These are phyloP conservation scores for Vulpes lagopus DNA, from an alignment of 2,113 vertebrate species.

Conservation along the genomic window DNA sequence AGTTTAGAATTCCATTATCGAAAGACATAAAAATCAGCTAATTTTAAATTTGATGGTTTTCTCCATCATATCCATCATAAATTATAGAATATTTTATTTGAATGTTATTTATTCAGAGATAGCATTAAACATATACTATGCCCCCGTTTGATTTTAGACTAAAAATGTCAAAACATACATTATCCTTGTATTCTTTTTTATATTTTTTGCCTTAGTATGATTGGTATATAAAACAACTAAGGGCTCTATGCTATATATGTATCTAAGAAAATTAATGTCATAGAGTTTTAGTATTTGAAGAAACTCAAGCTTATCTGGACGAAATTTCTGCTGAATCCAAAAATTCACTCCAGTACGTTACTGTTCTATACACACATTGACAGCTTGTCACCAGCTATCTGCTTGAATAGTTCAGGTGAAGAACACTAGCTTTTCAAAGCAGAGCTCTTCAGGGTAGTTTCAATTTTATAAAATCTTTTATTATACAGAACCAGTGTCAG, in stretches of 20 bases:
- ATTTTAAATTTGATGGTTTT: neutral
- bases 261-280: neutral
- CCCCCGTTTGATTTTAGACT: neutral
- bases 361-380: neutral
- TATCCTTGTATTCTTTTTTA: neutral
- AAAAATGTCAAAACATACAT: neutral
- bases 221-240: neutral
- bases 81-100: neutral
- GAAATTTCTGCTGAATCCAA: neutral
- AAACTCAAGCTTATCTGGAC: neutral
- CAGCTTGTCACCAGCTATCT: neutral
- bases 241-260: neutral
- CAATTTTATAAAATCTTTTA: neutral
- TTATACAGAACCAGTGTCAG: neutral
- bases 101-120: neutral
- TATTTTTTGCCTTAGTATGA: neutral
- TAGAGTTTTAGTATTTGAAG: neutral
- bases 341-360: neutral
- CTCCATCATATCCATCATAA: neutral
- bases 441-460: neutral
- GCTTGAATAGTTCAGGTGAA: neutral
- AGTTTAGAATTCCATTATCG: neutral
- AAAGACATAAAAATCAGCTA: neutral
- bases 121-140: neutral
- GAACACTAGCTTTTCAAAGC: neutral